Percentiles rank a stretch among this genome's conserved stretches.
These are phyloP conservation scores for Acridotheres tristis DNA, from an alignment of 2,797 vertebrate genomes.

Conservation along the genomic window DNA sequence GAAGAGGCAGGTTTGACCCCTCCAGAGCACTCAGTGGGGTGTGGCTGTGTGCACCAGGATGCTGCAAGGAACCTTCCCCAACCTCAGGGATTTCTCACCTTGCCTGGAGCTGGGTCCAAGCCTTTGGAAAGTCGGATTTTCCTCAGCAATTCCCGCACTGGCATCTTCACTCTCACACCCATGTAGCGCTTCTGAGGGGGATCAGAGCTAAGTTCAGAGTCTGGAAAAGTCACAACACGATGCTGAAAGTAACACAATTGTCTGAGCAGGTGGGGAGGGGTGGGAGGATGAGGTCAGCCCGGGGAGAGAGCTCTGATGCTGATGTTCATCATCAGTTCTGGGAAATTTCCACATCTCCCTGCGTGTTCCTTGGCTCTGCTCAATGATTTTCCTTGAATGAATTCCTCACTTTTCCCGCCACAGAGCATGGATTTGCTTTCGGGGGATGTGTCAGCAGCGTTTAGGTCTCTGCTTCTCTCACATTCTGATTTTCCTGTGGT, in stretches of 20 bases:
- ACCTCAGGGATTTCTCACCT: constrained; percentile 62
- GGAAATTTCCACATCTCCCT: not conserved
- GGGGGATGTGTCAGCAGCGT: not conserved
- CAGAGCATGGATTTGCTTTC: not conserved
- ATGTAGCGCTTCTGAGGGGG: constrained; percentile 79
- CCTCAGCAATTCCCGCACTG: constrained; percentile 83
- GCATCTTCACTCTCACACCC: constrained; percentile 87
- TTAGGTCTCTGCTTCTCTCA: not conserved
- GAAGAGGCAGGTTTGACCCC: not conserved
- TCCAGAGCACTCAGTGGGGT: not conserved
- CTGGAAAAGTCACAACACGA: constrained; percentile 61
- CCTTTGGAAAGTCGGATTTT: constrained; percentile 80
- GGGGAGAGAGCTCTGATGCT: not conserved
- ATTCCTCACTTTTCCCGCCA: not conserved
- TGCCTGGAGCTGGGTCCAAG: constrained; percentile 54
- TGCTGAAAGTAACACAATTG: not conserved
- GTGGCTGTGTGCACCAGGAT: too few relatives aligned
- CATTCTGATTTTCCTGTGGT: not conserved
- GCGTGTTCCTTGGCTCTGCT: not conserved
- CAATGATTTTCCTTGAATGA: too few relatives aligned
- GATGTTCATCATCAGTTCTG: fast-evolving
- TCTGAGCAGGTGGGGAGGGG: not conserved
- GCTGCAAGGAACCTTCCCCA: not conserved
- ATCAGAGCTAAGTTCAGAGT: constrained; percentile 11
- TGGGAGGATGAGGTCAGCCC: not conserved